These are phyloP conservation scores for Dynastes maya DNA, from an alignment of 2,888 invertebrate species.

Conservation along the genomic window DNA sequence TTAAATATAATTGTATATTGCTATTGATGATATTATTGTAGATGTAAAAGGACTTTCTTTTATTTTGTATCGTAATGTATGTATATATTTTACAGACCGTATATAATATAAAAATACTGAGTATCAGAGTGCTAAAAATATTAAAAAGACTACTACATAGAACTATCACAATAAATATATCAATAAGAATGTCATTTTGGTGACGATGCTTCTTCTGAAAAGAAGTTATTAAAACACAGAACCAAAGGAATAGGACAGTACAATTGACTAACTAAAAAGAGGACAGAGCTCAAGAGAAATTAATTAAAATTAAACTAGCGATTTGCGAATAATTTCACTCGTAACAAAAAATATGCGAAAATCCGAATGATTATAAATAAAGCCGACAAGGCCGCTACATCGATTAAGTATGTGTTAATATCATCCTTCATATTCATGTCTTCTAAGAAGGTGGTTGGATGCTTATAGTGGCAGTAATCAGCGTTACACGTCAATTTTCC, in stretches of 20 bases:
- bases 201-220: conserved; percentile 14
- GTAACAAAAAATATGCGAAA: conserved; percentile 87
- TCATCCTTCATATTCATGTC: conserved; percentile 88
- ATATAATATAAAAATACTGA: conserved; percentile 51
- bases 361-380: conserved; percentile 87
- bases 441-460: conserved; percentile 86
- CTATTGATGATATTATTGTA: conserved; percentile 21
- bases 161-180: conserved; percentile 54
- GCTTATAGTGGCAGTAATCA: conserved; percentile 87
- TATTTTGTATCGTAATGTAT: conserved; percentile 24
- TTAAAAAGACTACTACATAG: conserved; percentile 48
- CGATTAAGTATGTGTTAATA: conserved; percentile 80
- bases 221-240: conserved; percentile 19
- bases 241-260: conserved; percentile 9
- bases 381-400: conserved; percentile 85
- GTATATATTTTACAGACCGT: conserved; percentile 38
- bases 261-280: conserved; percentile 20
- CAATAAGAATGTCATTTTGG: conserved; percentile 48
- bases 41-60: conserved; percentile 32
- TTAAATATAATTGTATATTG: conserved; percentile 48
- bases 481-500: conserved; percentile 87
- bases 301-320: conserved; percentile 44
- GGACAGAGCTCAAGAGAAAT: not conserved
- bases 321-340: conserved; percentile 79
- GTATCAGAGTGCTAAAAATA: conserved; percentile 50